Evolutionary conservation across 2,888 invertebrate genomes (phyloP), one percentile per base, ranked within the genome.

Genomic region (Nezara viridula): DNA sequence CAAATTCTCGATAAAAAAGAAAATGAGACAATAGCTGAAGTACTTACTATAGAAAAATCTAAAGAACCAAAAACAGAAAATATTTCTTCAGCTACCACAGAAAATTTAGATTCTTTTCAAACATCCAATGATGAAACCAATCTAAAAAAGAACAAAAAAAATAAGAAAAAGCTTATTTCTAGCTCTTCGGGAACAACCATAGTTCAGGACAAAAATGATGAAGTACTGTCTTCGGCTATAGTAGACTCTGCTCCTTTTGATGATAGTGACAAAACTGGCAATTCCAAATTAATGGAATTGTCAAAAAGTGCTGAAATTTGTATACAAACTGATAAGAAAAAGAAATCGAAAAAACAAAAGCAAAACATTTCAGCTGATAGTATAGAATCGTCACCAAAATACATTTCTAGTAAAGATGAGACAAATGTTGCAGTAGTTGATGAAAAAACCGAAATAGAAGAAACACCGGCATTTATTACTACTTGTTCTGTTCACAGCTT

Each of bases 261-360:
- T 55, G 55, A 55, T 10, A 21, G n/a, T 21, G 6, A n/a, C 55
- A 52, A 52, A 52, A 7, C 52, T 52, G 52, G 9, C 24, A 24
- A 52, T 24, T n/a, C 55, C 21, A n/a, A 73, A 37, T 73, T 37
- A 40, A 77, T 9, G 9, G 24, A 77, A 44, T 27, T 10, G 12
- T 77, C 37, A 37, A 37, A 73, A 37, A 73, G 5, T 77, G 10
- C 77, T 37, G 40, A 77, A 40, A 77, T 44, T 21, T 9, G 44
- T 44, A 81, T n/a, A 21, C 21, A 81, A 81, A n/a, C 14, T 47
- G 44, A 81, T n/a, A 81, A 47, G 44, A 81, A 81, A 9, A 81
- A 81, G 19, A 81, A 81, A 47, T 47, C 47, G n/a, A 81, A 81
- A 47, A 81, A 81, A 44, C 40, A 40, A 24, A 66, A 66, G 32